Conservation (phyloP, 2,113 vertebrate species). For the Arvicanthis niloticus region DNA sequence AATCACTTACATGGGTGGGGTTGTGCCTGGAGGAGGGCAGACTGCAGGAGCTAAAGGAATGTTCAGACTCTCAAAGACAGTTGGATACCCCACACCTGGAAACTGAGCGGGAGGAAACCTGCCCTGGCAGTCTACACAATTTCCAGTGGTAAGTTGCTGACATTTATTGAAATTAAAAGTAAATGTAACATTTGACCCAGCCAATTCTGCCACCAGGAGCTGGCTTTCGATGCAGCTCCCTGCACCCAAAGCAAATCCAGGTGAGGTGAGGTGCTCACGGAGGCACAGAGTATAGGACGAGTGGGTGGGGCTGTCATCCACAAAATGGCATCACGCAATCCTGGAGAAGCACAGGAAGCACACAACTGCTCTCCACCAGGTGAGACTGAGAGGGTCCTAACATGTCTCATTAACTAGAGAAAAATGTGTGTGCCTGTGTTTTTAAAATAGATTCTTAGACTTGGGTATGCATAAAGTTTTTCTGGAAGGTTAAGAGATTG, state of each 20-base stretch:
- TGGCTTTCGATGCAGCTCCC: background rate
- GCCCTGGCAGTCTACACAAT: background rate
- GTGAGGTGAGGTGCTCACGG: background rate
- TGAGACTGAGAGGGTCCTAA: background rate
- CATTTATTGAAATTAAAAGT: background rate
- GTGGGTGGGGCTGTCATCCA: background rate
- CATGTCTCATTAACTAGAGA: background rate
- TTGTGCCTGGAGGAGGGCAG: background rate
- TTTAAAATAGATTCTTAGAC: background rate
- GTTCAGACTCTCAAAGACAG: background rate
- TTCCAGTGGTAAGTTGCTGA: background rate
- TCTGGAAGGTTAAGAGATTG: background rate
- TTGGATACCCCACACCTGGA: too few relatives aligned
- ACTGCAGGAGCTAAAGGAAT: background rate
- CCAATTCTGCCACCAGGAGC: background rate
- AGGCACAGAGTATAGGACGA: too few relatives aligned
- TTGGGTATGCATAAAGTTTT: background rate
- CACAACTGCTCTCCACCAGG: background rate
- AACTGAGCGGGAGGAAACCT: background rate
- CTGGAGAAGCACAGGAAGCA: background rate
- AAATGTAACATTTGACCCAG: background rate
- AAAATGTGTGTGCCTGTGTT: background rate
- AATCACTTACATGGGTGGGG: background rate
- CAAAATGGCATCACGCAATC: accelerated
- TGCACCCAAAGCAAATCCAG: background rate